Base-by-base conservation (phyloP, 2,797 vertebrate genomes). In the Aldrovandia affinis region DNA sequence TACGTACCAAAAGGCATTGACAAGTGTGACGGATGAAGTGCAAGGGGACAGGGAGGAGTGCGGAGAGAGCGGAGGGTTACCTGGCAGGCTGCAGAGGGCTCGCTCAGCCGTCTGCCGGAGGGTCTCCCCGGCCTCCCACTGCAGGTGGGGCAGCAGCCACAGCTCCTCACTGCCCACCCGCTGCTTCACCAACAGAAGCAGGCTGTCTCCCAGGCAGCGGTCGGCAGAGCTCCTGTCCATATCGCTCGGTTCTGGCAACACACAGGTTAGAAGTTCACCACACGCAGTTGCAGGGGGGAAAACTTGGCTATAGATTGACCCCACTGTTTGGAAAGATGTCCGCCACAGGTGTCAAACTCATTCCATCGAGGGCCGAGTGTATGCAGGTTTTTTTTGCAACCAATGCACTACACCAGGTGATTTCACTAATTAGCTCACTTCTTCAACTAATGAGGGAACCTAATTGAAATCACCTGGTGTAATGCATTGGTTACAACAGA, bases 81-180 rank as follows among this genome's bases (percentile, higher is more conserved):
- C 97, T 92, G 97, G 92, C 42, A 97, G 87, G 0, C 84, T 85
- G 68, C 91, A 81, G 88, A 99, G 94, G 22, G 95, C 96, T 87
- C 97, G 93, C 91, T 98, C 96, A 0, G 97, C 98, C 0, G 98
- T 99, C 88, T 93, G 93, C 82, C 96, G 94, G 86, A 99, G 93
- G 0, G 96, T 98, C 89, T 99, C 98, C 86, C 98, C 98, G 8
- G 93, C 89, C 90, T 95, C 93, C 98, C 98, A 99, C 84, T 94
- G 93, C 3, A 89, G 88, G 92, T 99, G 98, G 83, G 98, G 98
- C 81, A 99, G 91, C 70, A 98, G 92, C 98, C 98, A 99, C 80
- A 96, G 52, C 59, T 96, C 96, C 85, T 96, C 88, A 25, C 87
- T 91, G 5, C 95, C 97, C 0, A 98, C 88, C 86, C 95, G 96